Evolutionary conservation across 35 echinoderm and acorn worm species (phyloP).

Genomic region (Apostichopus japonicus): DNA sequence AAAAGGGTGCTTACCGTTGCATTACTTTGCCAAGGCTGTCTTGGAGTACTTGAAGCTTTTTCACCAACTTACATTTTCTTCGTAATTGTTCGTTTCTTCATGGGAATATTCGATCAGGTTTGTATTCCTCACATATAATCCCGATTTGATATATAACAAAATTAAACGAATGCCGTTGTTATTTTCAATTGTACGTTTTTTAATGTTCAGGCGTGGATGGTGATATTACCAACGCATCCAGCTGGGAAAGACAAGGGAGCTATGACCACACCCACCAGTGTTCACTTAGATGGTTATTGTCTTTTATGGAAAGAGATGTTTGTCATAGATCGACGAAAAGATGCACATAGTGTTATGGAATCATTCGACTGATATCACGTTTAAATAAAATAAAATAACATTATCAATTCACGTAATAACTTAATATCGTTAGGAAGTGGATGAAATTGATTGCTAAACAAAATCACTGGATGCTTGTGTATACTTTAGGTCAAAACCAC

Average conservation of each 20-base stretch:
- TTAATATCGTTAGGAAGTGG: too few species aligned
- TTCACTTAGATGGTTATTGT: not conserved
- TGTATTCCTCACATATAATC: not conserved
- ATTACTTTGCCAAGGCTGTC: constrained; percentile 23
- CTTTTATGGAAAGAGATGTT: not conserved
- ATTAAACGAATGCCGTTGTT: too few species aligned
- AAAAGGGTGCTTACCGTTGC: not conserved
- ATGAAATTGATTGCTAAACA: too few species aligned
- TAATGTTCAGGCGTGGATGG: too few species aligned
- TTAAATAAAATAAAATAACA: not conserved
- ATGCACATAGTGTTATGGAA: too few species aligned
- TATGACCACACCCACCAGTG: too few species aligned
- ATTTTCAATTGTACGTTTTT: too few species aligned
- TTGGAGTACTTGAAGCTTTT: not conserved
- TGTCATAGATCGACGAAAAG: too few species aligned
- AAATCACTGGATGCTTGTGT: too few species aligned
- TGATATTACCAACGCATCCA: too few species aligned
- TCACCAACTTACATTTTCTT: not conserved
- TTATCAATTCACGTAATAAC: not conserved
- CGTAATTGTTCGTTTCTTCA: not conserved
- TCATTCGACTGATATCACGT: not conserved
- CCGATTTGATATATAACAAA: not conserved
- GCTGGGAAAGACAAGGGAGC: too few species aligned
- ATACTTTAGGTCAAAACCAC: too few species aligned
- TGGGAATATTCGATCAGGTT: constrained; percentile 29